phyloP scores from a whole-genome alignment of 2,888 invertebrate species.

The Plebejus argus region DNA sequence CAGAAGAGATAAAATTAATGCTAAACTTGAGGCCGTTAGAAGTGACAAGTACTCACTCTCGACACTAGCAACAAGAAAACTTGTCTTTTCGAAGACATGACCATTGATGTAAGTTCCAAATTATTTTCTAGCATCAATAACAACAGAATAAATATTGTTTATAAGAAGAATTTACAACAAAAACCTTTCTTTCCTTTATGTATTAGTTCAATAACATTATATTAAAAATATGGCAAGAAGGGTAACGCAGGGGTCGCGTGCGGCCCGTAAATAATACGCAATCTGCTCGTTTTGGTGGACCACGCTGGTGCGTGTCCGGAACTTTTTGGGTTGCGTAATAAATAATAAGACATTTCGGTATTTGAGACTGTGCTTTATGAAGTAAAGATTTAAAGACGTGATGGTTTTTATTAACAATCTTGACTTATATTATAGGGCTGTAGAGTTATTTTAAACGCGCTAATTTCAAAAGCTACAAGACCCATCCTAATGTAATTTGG shows the following conservation, averaged over 20 bases:
- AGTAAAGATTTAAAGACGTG: background rate
- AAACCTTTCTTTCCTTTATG: constrained; percentile 7
- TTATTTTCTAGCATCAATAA: background rate
- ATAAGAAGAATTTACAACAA: background rate
- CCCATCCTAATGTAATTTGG: too few relatives aligned
- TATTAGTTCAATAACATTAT: constrained; percentile 26
- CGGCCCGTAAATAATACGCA: constrained; percentile 76
- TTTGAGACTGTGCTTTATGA: background rate
- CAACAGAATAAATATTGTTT: background rate
- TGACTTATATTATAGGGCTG: too few relatives aligned
- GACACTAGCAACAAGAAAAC: too few relatives aligned
- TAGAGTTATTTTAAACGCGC: too few relatives aligned
- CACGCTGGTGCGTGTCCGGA: constrained; percentile 41
- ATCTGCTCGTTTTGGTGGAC: constrained; percentile 43
- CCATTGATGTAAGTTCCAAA: background rate
- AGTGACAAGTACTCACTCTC: too few relatives aligned
- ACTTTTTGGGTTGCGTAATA: constrained; percentile 9
- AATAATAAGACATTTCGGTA: background rate
- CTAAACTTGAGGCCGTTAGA: too few relatives aligned
- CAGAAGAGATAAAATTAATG: too few relatives aligned
- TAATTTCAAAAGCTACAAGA: too few relatives aligned
- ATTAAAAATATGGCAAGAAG: constrained; percentile 68
- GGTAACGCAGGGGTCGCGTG: constrained; percentile 71
- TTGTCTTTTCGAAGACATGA: too few relatives aligned
- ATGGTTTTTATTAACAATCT: too few relatives aligned